Conservation (phyloP, 2,113 vertebrate genomes). For the Periophthalmodon schlosseri region DNA sequence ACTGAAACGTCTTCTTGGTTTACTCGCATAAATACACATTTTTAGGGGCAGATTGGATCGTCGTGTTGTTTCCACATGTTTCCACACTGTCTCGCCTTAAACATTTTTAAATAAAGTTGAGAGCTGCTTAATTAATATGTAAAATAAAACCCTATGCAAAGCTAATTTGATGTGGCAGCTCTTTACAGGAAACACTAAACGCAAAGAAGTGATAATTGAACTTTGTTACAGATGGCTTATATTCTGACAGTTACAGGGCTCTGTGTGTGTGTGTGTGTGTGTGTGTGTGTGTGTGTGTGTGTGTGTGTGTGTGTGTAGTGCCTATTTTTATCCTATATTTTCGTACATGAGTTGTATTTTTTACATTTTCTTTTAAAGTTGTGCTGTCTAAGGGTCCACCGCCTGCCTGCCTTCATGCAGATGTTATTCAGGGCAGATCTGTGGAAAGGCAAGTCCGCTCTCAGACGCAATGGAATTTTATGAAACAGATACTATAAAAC, state of each 20-base stretch:
- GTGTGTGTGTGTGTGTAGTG: neutral
- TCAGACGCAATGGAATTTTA: too few relatives aligned
- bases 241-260: neutral
- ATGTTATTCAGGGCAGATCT: too few relatives aligned
- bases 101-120: neutral
- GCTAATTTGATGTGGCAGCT: neutral
- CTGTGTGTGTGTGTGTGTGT: neutral
- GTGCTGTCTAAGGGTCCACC: too few relatives aligned
- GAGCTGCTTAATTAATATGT: neutral
- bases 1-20: too few relatives aligned
- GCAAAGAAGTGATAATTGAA: neutral
- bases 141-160: neutral
- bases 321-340: neutral
- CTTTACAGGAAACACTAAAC: neutral
- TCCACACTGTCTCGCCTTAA: neutral
- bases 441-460: too few relatives aligned
- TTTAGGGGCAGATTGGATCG: too few relatives aligned
- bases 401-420: too few relatives aligned
- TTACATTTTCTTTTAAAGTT: neutral
- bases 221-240: neutral
- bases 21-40: too few relatives aligned
- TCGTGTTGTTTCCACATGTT: too few relatives aligned
- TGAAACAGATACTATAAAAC: too few relatives aligned
- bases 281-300: neutral
- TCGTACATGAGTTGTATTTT: neutral